phyloP scores from a whole-genome alignment of 2,888 invertebrate species.

The Cabera pusaria region DNA sequence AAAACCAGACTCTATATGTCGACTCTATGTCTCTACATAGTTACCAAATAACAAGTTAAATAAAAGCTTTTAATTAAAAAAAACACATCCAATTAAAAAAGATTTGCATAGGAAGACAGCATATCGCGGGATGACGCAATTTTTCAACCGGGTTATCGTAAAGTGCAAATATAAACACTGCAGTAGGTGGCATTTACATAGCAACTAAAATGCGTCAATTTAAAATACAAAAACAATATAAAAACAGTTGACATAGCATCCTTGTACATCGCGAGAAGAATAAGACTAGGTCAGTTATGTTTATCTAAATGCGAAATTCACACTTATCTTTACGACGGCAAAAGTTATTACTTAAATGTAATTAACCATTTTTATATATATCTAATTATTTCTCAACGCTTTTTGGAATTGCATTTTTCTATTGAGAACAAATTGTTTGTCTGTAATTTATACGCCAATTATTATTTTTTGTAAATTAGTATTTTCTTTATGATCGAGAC shows the following conservation, averaged over 20 bases:
- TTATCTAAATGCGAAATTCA: constrained; percentile 4
- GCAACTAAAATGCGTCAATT: constrained; percentile 5
- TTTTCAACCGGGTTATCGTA: constrained; percentile 7
- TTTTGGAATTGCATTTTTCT: too few species aligned
- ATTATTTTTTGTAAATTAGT: too few species aligned
- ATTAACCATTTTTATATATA: constrained; percentile 18
- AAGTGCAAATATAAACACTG: constrained; percentile 4
- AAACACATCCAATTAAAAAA: too few species aligned
- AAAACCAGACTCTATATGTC: too few species aligned
- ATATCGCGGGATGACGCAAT: not conserved
- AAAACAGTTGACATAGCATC: constrained; percentile 7
- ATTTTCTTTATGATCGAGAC: too few species aligned
- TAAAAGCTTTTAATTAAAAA: too few species aligned
- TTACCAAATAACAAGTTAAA: too few species aligned
- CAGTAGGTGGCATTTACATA: not conserved
- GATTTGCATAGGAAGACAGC: too few species aligned
- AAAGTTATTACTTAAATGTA: too few species aligned
- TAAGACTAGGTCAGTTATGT: constrained; percentile 32
- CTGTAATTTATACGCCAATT: too few species aligned
- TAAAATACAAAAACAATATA: constrained; percentile 6
- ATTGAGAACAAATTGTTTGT: too few species aligned
- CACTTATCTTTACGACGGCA: constrained; percentile 8
- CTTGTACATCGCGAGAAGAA: constrained; percentile 12
- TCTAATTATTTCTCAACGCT: constrained; percentile 20
- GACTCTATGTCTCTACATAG: too few species aligned